These are phyloP conservation scores for Brachionus plicatilis DNA, from an alignment of 1,140 invertebrate genomes.

Conservation along the genomic window DNA sequence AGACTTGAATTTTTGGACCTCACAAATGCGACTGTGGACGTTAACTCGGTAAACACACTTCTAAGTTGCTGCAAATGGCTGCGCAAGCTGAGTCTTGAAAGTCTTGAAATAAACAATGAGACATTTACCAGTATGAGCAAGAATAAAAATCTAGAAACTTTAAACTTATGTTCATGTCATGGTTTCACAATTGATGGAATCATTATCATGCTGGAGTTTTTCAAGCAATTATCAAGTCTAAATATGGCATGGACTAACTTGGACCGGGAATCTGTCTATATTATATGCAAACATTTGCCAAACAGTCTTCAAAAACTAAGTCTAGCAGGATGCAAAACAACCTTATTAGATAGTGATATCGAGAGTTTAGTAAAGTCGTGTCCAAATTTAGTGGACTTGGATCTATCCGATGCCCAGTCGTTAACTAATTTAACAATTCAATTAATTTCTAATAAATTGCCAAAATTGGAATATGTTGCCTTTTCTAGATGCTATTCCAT, in stretches of 20 bases:
- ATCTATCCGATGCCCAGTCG: slow-evolving; percentile 75
- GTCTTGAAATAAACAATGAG: slow-evolving; percentile 62
- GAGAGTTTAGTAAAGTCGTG: slow-evolving; percentile 63
- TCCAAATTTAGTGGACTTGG: slow-evolving; percentile 70
- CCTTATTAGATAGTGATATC: slow-evolving; percentile 69
- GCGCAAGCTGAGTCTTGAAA: slow-evolving; percentile 76
- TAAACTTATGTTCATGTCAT: slow-evolving; percentile 70
- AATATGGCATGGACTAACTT: slow-evolving; percentile 77
- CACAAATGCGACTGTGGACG: slow-evolving; percentile 67
- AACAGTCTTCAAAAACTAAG: slow-evolving; percentile 67
- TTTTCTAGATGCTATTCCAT: slow-evolving; percentile 77
- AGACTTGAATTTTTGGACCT: slow-evolving; percentile 75
- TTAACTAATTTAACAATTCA: slow-evolving; percentile 63
- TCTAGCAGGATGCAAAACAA: slow-evolving; percentile 70
- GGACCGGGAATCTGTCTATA: slow-evolving; percentile 60
- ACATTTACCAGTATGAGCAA: slow-evolving; percentile 63
- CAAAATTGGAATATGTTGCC: slow-evolving; percentile 71
- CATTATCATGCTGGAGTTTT: slow-evolving; percentile 58
- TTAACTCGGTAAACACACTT: slow-evolving; percentile 60
- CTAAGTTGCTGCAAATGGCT: slow-evolving; percentile 66
- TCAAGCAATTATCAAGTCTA: slow-evolving; percentile 65
- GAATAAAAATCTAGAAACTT: slow-evolving; percentile 64
- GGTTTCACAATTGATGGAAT: slow-evolving; percentile 64
- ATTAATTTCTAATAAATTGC: slow-evolving; percentile 61
- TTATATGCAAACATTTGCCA: slow-evolving; percentile 64